Conservation (phyloP, 2,888 invertebrate genomes). For the Drosophila mercatorum region DNA sequence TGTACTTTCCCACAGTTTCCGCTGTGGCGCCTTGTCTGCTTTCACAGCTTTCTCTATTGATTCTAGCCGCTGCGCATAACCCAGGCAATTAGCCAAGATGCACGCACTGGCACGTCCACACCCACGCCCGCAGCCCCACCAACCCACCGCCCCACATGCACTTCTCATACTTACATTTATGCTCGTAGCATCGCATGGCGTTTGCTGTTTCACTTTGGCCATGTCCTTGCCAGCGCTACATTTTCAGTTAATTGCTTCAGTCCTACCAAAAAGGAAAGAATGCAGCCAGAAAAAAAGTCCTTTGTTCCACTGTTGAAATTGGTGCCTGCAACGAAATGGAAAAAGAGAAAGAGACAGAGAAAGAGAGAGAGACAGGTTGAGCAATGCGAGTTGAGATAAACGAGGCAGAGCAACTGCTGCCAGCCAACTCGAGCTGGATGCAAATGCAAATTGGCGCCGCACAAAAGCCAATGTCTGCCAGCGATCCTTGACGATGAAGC, state of each 20-base stretch:
- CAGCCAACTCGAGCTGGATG: slow-evolving; percentile 30
- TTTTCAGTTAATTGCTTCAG: slow-evolving; percentile 78
- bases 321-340: slow-evolving; percentile 51
- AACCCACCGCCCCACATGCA: not conserved
- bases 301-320: slow-evolving; percentile 64
- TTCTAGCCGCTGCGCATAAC: slow-evolving; percentile 50
- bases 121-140: not conserved
- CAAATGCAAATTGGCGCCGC: slow-evolving; percentile 44
- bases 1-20: slow-evolving; percentile 37
- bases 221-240: slow-evolving; percentile 74
- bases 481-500: slow-evolving; percentile 22
- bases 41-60: slow-evolving; percentile 39
- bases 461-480: slow-evolving; percentile 35
- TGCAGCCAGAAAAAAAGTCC: slow-evolving; percentile 36
- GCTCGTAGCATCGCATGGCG: slow-evolving; percentile 73
- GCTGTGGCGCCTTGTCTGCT: slow-evolving; percentile 23
- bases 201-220: slow-evolving; percentile 76
- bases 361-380: slow-evolving; percentile 23
- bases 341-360: slow-evolving; percentile 29
- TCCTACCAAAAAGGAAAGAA: slow-evolving; percentile 48
- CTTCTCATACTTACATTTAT: slow-evolving; percentile 70
- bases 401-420: slow-evolving; percentile 28
- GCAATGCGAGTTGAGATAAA: slow-evolving; percentile 23
- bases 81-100: slow-evolving; percentile 66
- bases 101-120: slow-evolving; percentile 23